These are phyloP conservation scores for Psococerastis gibbosa DNA, from an alignment of 2,888 invertebrate species.

Conservation along the genomic window DNA sequence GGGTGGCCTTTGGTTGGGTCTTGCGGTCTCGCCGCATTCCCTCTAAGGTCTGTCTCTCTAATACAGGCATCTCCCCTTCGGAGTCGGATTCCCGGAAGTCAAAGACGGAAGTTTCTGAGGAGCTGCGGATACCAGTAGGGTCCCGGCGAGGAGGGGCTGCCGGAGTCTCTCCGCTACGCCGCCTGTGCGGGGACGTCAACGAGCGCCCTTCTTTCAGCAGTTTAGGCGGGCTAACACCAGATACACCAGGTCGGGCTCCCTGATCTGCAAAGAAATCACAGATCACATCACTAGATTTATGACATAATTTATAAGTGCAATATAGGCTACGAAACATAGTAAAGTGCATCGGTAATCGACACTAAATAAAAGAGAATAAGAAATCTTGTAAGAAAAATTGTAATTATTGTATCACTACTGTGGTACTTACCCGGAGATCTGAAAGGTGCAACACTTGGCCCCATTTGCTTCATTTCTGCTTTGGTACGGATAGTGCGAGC, in stretches of 20 bases:
- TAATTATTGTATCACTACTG: no score
- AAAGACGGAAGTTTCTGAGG: slow-evolving; percentile 42
- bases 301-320: no score
- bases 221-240: slow-evolving; percentile 27
- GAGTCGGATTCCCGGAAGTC: slow-evolving; percentile 43
- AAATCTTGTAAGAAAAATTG: no score
- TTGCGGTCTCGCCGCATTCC: slow-evolving; percentile 40
- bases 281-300: no score
- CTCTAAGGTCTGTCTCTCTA: slow-evolving; percentile 46
- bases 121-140: slow-evolving; percentile 31
- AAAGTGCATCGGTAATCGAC: no score
- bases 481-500: slow-evolving; percentile 71
- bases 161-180: slow-evolving; percentile 30
- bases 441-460: slow-evolving; percentile 15
- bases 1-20: slow-evolving; percentile 13
- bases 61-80: slow-evolving; percentile 37
- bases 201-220: slow-evolving; percentile 16
- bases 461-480: slow-evolving; percentile 50
- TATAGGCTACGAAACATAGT: no score
- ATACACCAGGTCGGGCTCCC: not conserved
- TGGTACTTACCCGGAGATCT: not conserved
- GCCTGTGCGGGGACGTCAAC: slow-evolving; percentile 12
- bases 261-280: no score
- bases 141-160: slow-evolving; percentile 25
- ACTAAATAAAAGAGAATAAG: no score